A percentile compares a stretch with the other conserved stretches of the same genome.
Evolutionary conservation across 2,888 invertebrate genomes (phyloP).

Genomic region (Melinaea marsaeus): DNA sequence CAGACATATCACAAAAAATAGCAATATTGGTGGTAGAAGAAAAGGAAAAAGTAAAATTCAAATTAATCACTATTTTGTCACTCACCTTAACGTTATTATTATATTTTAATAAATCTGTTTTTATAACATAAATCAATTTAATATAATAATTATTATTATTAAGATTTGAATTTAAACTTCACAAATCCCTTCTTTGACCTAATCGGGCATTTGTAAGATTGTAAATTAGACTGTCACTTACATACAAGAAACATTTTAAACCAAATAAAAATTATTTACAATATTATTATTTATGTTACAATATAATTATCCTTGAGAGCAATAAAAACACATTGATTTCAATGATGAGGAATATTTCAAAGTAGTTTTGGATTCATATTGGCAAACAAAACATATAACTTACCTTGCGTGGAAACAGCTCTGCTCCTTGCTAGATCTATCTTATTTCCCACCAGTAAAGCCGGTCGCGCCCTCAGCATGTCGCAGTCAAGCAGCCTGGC

Average conservation of each 20-base stretch:
- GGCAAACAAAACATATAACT: not conserved
- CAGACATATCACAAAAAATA: too few relatives aligned
- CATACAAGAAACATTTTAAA: slow-evolving; percentile 14
- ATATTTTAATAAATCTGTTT: too few relatives aligned
- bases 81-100: too few relatives aligned
- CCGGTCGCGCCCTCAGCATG: slow-evolving; percentile 85
- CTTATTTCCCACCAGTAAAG: slow-evolving; percentile 94
- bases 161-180: slow-evolving; percentile 22
- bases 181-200: slow-evolving; percentile 6
- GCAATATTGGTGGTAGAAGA: too few relatives aligned
- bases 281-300: too few relatives aligned
- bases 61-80: too few relatives aligned
- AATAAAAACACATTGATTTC: too few relatives aligned
- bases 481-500: slow-evolving; percentile 88
- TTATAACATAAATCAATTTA: slow-evolving; percentile 36
- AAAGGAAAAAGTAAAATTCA: too few relatives aligned
- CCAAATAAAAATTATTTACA: not conserved
- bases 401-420: slow-evolving; percentile 93
- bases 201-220: slow-evolving; percentile 4
- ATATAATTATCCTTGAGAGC: too few relatives aligned
- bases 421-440: slow-evolving; percentile 94
- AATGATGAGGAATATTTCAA: too few relatives aligned
- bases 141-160: slow-evolving; percentile 38
- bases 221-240: slow-evolving; percentile 27
- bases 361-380: too few relatives aligned